Base-by-base conservation (phyloP, 2,113 vertebrate genomes). In the Lepisosteus osseus region DNA sequence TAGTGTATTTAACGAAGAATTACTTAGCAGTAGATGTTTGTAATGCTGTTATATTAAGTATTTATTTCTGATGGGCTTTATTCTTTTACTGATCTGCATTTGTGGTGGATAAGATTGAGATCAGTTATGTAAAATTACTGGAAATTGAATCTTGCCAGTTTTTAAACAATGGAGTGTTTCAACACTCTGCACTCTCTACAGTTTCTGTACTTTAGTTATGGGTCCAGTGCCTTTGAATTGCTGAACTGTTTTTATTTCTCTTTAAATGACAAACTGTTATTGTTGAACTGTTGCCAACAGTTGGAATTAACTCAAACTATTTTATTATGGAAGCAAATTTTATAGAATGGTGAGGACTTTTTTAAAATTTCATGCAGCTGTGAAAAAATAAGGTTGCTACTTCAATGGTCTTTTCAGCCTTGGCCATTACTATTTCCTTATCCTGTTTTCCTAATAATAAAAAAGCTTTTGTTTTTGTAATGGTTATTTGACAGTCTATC, bases 401-500 rank as follows among this genome's bases (percentile, higher is more conserved):
- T 9, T 51, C 5, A 51, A 3, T 51, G 47, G 9, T 51, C 47
- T 51, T 51, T 51, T 51, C 47, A 51, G 9, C 47, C 47, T 51
- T 6, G 9, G 9, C 1, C 47, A 6, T 6, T 9, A 51, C 5
- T 5, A 9, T 51, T 51, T 51, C 9, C 64, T 14, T 42, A n/a
- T 55, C 47, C 44, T 64, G 15, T 47, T 56, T 64, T 14, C 15
- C 64, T 8, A 47, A 72, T 54, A 61, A 59, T 44, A 56, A 56
- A 71, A 51, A 64, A 64, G 43, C 11, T 42, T 65, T 29, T 29
- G 29, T 29, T 29, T 65, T 29, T 65, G 5, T 65, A n/a, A 13
- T 59, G 64, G 64, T 72, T 64, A 72, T 51, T 42, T 47, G 41
- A 29, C 54, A 72, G 70, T 61, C 62, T 47, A 71, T 71, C 64